Conservation (phyloP, 2,113 vertebrate genomes). For the Echinops telfairi region DNA sequence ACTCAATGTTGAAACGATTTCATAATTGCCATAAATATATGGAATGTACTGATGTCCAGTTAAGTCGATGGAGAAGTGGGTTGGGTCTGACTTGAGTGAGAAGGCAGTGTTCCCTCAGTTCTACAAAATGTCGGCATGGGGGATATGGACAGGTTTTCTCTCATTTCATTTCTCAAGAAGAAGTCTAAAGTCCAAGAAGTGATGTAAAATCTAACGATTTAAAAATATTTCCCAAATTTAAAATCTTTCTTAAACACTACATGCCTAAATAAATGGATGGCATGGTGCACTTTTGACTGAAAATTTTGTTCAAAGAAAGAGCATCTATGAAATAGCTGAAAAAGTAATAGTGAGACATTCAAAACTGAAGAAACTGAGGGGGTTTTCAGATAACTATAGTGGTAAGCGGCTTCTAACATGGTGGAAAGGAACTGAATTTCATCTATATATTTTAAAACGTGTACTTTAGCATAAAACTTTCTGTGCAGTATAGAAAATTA, state of each 20-base stretch:
- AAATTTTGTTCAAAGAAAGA: neutral
- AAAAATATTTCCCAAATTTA: neutral
- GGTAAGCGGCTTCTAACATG: neutral
- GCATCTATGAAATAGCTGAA: neutral
- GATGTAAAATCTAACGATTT: neutral
- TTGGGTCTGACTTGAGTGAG: neutral
- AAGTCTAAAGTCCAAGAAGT: neutral
- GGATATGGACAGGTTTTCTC: neutral
- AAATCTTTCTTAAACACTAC: neutral
- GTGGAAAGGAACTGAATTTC: slow-evolving; percentile 7
- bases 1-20: neutral
- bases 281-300: neutral
- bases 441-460: neutral
- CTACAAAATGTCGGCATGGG: neutral
- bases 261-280: neutral
- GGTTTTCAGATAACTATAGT: neutral
- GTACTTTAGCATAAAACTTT: slow-evolving; percentile 20
- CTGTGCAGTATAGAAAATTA: slow-evolving; percentile 38
- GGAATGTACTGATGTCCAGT: neutral
- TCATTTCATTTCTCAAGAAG: neutral
- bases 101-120: neutral
- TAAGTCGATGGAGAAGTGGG: neutral
- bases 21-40: neutral
- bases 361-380: neutral
- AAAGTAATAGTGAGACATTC: neutral